These are phyloP conservation scores for Masticophis lateralis DNA, from an alignment of 2,797 vertebrate genomes.

Conservation along the genomic window DNA sequence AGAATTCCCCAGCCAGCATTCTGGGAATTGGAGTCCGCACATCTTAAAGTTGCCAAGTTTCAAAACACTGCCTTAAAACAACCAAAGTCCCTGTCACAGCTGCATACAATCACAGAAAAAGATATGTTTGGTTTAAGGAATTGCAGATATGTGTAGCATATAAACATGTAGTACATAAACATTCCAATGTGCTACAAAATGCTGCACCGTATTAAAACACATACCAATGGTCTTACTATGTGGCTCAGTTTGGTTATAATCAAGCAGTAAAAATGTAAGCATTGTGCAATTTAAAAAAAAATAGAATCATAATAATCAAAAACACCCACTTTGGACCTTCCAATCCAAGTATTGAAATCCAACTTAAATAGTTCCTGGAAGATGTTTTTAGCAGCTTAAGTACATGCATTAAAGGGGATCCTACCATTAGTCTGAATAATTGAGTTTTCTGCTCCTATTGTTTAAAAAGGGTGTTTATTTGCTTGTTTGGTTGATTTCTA, in stretches of 20 bases:
- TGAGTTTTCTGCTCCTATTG: not conserved
- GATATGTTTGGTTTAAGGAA: not conserved
- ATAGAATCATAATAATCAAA: not conserved
- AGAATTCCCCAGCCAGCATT: not conserved
- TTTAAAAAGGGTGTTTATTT: not conserved
- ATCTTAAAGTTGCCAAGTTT: not conserved
- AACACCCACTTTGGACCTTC: not conserved
- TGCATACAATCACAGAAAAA: not conserved
- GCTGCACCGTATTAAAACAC: not conserved
- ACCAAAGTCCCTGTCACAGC: not conserved
- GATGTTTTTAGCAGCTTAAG: not conserved
- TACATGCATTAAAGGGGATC: not conserved
- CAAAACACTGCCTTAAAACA: not conserved
- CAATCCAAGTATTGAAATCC: not conserved
- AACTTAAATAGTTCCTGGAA: not conserved
- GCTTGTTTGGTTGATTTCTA: not conserved
- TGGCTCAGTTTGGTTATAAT: not conserved
- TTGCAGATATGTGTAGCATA: not conserved
- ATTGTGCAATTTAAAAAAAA: not conserved
- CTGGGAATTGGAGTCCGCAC: not conserved
- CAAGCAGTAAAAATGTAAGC: not conserved
- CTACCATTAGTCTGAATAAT: not conserved
- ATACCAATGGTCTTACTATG: not conserved
- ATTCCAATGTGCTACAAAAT: not conserved
- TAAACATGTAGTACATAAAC: not conserved